Evolutionary conservation across 2,888 invertebrate species (phyloP).

Genomic region (Bedellia somnulentella): DNA sequence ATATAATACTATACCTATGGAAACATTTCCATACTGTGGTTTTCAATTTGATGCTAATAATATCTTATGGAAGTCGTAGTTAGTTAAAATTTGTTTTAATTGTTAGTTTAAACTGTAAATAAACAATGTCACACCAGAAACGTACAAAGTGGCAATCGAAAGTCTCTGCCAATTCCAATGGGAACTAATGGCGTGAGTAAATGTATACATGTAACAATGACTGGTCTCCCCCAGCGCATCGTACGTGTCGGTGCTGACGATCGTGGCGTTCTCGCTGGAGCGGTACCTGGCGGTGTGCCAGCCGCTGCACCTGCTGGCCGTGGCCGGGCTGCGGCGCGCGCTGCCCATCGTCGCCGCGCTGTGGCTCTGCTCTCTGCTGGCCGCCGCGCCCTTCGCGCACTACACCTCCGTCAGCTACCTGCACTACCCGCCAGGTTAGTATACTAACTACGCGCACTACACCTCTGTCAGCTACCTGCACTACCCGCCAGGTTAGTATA

Average conservation of each 20-base stretch:
- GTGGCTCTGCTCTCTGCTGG: constrained; percentile 75
- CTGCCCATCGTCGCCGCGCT: constrained; percentile 74
- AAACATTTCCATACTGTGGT: background rate
- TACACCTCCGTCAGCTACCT: too few relatives aligned
- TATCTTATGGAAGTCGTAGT: background rate
- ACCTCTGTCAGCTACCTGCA: too few relatives aligned
- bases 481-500: too few relatives aligned
- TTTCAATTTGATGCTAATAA: background rate
- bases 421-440: too few relatives aligned
- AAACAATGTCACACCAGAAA: too few relatives aligned
- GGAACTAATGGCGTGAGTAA: too few relatives aligned
- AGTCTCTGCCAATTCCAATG: too few relatives aligned
- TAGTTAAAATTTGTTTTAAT: background rate
- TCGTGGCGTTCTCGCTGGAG: constrained; percentile 90
- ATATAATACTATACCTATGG: background rate
- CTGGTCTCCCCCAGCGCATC: constrained; percentile 74
- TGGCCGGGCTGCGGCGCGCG: constrained; percentile 82
- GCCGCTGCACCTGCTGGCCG: constrained; percentile 78
- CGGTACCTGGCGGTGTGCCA: constrained; percentile 90
- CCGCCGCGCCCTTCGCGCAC: constrained; percentile 76
- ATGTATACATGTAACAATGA: too few relatives aligned
- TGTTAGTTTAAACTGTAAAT: background rate
- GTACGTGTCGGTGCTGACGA: constrained; percentile 88
- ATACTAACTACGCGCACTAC: too few relatives aligned
- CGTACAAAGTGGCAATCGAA: too few relatives aligned